Base-by-base conservation (phyloP, 2,888 invertebrate genomes). In the Acholoe squamosa region DNA sequence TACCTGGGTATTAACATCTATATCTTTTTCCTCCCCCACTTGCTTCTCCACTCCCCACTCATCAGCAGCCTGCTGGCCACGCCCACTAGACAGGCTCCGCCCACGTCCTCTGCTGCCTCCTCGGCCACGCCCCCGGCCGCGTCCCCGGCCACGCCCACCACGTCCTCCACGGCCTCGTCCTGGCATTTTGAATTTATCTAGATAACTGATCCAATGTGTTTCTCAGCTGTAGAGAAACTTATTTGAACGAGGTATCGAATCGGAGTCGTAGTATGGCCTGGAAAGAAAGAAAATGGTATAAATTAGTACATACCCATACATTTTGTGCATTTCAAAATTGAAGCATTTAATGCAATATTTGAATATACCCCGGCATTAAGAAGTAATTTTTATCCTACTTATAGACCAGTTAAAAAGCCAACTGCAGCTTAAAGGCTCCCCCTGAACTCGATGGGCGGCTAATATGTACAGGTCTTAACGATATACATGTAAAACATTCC, bases 1-100 rank as follows among this genome's bases (percentile, higher is more conserved):
- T 0, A 94, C 93, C 84, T 94, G 93, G 10, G 91, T 93, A 31
- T 94, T 93, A n/a, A 95, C 93, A 89, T 94, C 92, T 16, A 94
- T 80, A 89, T 61, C 71, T n/a, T 22, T 56, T 33, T 91, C 84
- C 33, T 54, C 76, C 31, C 10, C 67, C 84, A 34, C 14, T 25
- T 51, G 51, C 16, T 54, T 43, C 84, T 52, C 71, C 33, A 71
- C 52, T 3, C 22, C 51, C 80, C 33, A 31, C 5, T 67, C 1
- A 12, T 86, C 28, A 0, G 52, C 22, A 25, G 52, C n/a, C 25
- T 34, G 16, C 19, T 56, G 28, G 7, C 56, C 90, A n/a, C 89
- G 31, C 0, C 90, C 86, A 25, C 89, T 80, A 19, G 91, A 56
- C 51, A 90, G 61, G 5, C 91, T 91, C n/a, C 54, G 71, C 25